Evolutionary conservation across 2,113 vertebrate genomes (phyloP), one percentile per base, ranked within the genome.

Genomic region (Hemichromis elongatus): DNA sequence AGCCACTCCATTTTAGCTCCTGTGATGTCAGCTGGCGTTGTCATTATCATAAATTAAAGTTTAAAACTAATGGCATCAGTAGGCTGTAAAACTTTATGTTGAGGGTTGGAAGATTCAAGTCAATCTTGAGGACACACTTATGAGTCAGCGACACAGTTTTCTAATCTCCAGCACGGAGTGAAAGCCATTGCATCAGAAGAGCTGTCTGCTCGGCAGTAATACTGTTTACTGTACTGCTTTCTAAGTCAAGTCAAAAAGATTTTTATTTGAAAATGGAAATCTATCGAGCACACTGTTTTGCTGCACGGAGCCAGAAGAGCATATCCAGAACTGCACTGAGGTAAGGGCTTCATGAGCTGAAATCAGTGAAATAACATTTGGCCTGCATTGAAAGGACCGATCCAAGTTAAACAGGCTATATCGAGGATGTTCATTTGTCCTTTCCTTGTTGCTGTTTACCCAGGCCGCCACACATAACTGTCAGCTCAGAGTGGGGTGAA

Each of bases 361-460:
- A 88, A 88, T 52, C 77, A 42, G 3, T 66, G 35, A 78, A 86
- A 92, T 70, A 66, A 92, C 63, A 66, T 92, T 84, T 89, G 8
- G 85, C 78, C 9, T 53, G 42, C 68, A 30, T 75, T 30, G 50
- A 75, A 50, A 75, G 16, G 16, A 73, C 14, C 2, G 2, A 82
- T 84, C 83, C 19, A 82, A 57, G 16, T 61, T 53, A 77, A 82
- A 84, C 33, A 63, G 6, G 18, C 59, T 3, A 70, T 82, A 16
- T 13, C 52, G 79, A 59, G n/a, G 53, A 79, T 82, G 77, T 21
- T 86, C 50, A 73, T 42, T 86, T 80, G 61, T 33, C 24, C 70
- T 33, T 50, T 82, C 28, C 24, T 53, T 21, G 56, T 33, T 78
- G 30, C 57, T 68, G n/a, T 68, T 68, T 45, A 14, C 37, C 37